phyloP scores from a whole-genome alignment of 2,113 vertebrate species.

The Pardalotus punctatus region DNA sequence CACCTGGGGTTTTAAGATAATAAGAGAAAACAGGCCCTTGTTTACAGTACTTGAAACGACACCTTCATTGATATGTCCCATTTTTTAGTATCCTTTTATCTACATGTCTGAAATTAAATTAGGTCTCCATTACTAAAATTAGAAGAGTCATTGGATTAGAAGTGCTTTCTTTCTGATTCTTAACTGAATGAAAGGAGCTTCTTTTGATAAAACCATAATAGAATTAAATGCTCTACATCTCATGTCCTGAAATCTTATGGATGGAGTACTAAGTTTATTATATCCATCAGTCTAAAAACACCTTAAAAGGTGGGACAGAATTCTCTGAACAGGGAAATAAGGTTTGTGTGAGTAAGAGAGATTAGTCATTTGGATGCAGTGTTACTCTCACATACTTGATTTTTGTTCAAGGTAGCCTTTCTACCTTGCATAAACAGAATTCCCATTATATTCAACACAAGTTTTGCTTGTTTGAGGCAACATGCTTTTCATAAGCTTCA shows the following conservation, averaged over 20 bases:
- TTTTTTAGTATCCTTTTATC: slow-evolving; percentile 63
- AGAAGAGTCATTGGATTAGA: slow-evolving; percentile 66
- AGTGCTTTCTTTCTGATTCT: slow-evolving; percentile 54
- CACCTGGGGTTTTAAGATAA: neutral
- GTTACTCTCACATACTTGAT: neutral
- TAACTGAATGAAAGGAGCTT: slow-evolving; percentile 59
- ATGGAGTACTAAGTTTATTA: slow-evolving; percentile 52
- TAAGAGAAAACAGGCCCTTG: neutral
- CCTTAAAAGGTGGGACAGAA: neutral
- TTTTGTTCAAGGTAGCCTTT: neutral
- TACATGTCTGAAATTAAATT: slow-evolving; percentile 73
- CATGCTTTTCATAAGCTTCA: neutral
- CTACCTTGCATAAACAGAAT: neutral
- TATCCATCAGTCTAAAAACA: neutral
- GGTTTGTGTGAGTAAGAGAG: neutral
- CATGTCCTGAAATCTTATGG: slow-evolving; percentile 40
- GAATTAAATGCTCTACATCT: slow-evolving; percentile 51
- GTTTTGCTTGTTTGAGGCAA: neutral
- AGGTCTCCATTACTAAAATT: slow-evolving; percentile 76
- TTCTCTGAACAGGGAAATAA: neutral
- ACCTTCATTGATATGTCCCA: slow-evolving; percentile 45
- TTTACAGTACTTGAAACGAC: slow-evolving; percentile 30
- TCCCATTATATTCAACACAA: slow-evolving; percentile 5
- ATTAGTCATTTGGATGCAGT: neutral
- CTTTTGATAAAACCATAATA: slow-evolving; percentile 68